phyloP scores from a whole-genome alignment of 2,113 vertebrate species.

The Deroptyus accipitrinus region DNA sequence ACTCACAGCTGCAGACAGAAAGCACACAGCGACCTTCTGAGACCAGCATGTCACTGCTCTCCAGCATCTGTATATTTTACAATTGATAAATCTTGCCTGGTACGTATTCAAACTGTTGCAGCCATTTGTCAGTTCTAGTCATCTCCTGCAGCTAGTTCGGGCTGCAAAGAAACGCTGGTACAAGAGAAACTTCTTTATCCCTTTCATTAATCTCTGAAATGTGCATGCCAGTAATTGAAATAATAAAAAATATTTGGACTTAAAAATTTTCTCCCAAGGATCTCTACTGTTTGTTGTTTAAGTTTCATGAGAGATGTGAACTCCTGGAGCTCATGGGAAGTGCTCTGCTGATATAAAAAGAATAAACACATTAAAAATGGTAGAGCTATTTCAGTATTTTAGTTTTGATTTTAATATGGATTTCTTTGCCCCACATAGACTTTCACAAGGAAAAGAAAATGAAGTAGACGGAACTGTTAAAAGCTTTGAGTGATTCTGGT shows the following conservation, averaged over 20 bases:
- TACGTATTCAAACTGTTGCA: slow-evolving; percentile 57
- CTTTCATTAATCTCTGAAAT: slow-evolving; percentile 53
- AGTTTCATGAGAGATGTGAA: slow-evolving; percentile 51
- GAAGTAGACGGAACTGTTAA: neutral
- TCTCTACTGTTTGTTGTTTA: slow-evolving; percentile 49
- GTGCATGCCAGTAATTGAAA: slow-evolving; percentile 65
- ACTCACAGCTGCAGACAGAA: slow-evolving; percentile 58
- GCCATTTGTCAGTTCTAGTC: slow-evolving; percentile 65
- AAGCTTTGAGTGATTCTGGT: neutral
- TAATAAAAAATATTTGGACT: slow-evolving; percentile 68
- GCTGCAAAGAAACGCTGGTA: slow-evolving; percentile 51
- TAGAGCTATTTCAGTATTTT: slow-evolving; percentile 43
- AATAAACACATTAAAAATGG: slow-evolving; percentile 39
- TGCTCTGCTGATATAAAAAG: slow-evolving; percentile 54
- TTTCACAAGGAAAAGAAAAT: neutral
- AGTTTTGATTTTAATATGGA: slow-evolving; percentile 19
- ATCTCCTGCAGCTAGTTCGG: slow-evolving; percentile 66
- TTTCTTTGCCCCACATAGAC: neutral
- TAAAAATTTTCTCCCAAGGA: slow-evolving; percentile 57
- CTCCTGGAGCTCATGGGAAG: slow-evolving; percentile 56
- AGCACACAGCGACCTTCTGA: slow-evolving; percentile 50
- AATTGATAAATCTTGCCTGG: slow-evolving; percentile 48
- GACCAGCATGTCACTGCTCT: slow-evolving; percentile 51
- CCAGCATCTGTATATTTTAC: slow-evolving; percentile 46
- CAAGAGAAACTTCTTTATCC: slow-evolving; percentile 28